These are phyloP conservation scores for Anaspis maculata DNA, from an alignment of 2,888 invertebrate species.

Conservation along the genomic window DNA sequence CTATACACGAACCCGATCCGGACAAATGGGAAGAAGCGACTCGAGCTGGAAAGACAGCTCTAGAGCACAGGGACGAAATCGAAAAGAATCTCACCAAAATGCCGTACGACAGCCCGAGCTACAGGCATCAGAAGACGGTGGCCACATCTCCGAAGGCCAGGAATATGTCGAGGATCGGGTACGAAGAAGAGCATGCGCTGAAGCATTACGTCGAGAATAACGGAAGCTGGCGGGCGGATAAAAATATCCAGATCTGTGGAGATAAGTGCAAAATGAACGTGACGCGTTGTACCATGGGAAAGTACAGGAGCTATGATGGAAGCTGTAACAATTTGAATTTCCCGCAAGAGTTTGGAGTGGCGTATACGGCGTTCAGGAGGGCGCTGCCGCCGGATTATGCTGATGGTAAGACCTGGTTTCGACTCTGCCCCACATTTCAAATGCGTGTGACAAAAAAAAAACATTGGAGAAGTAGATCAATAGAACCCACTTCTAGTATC, in stretches of 20 bases:
- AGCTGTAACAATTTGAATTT: slow-evolving; percentile 66
- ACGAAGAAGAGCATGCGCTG: slow-evolving; percentile 62
- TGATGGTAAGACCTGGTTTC: too few species aligned
- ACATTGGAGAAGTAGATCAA: too few species aligned
- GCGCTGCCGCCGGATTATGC: slow-evolving; percentile 66
- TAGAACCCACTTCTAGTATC: too few species aligned
- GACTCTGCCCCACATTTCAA: too few species aligned
- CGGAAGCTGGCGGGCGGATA: not conserved
- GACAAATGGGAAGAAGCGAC: slow-evolving; percentile 17
- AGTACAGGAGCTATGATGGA: slow-evolving; percentile 63
- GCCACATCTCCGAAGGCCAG: slow-evolving; percentile 54
- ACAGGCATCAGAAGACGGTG: slow-evolving; percentile 61
- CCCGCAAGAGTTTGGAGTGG: slow-evolving; percentile 59
- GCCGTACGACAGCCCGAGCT: slow-evolving; percentile 52
- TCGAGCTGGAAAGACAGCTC: slow-evolving; percentile 46
- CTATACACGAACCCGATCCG: slow-evolving; percentile 10
- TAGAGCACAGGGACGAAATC: slow-evolving; percentile 47
- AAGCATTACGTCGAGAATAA: slow-evolving; percentile 29
- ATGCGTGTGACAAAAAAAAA: too few species aligned
- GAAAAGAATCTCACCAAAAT: slow-evolving; percentile 48
- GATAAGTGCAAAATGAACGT: not conserved
- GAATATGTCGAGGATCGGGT: slow-evolving; percentile 56
- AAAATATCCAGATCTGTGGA: slow-evolving; percentile 2
- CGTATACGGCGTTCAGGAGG: slow-evolving; percentile 66
- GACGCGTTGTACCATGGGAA: slow-evolving; percentile 28